phyloP scores from a whole-genome alignment of 1,140 invertebrate species.

The Popillia japonica region DNA sequence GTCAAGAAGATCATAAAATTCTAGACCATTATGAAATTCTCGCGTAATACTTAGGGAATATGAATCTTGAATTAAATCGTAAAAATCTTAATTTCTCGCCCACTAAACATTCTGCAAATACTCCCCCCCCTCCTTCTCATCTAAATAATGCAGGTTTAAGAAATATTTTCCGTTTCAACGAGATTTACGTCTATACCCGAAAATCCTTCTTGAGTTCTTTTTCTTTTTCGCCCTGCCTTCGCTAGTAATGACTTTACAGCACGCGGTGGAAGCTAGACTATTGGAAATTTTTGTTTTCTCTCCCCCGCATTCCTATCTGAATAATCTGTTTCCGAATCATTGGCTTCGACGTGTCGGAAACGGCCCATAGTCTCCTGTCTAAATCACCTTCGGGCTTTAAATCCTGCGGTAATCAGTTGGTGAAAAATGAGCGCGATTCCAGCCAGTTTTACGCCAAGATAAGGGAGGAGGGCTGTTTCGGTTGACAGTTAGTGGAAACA shows the following conservation, averaged over 20 bases:
- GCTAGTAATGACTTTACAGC: neutral
- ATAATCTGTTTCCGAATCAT: slow-evolving; percentile 10
- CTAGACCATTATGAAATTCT: neutral
- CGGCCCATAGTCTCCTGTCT: neutral
- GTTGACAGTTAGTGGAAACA: neutral
- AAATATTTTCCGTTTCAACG: slow-evolving; percentile 11
- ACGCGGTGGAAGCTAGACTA: neutral
- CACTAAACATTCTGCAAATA: neutral
- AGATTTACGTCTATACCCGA: neutral
- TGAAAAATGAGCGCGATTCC: neutral
- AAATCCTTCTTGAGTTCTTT: neutral
- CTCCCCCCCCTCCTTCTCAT: neutral
- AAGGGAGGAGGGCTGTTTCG: neutral
- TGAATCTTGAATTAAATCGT: neutral
- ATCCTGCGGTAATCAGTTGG: slow-evolving; percentile 8
- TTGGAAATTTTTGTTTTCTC: slow-evolving; percentile 11
- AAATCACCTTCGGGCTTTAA: slow-evolving; percentile 15
- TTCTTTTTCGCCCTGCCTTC: neutral
- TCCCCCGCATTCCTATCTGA: neutral
- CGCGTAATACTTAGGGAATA: neutral
- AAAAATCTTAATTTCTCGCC: neutral
- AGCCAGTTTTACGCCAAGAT: neutral
- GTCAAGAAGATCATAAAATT: neutral
- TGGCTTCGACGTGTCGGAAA: neutral
- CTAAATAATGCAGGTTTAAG: neutral